These are phyloP conservation scores for Andrena fulva DNA, from an alignment of 2,888 invertebrate species.

Conservation along the genomic window DNA sequence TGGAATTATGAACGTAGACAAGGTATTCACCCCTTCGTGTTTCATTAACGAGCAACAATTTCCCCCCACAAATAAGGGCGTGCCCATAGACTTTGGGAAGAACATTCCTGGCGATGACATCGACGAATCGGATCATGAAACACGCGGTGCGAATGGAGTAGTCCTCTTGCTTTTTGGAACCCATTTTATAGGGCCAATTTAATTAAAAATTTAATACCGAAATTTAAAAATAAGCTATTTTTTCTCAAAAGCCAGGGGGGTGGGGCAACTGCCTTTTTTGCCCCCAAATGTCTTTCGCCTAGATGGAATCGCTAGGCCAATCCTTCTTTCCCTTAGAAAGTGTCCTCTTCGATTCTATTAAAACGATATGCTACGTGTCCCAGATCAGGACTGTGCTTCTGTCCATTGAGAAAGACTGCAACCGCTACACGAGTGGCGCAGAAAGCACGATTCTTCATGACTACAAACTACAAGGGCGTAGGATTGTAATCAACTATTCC, in stretches of 20 bases:
- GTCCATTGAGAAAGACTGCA: conserved; percentile 1
- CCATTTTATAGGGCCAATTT: no score
- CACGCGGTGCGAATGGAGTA: no score
- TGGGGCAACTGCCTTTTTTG: no score
- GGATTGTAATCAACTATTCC: background rate
- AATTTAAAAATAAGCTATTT: no score
- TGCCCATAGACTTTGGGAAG: no score
- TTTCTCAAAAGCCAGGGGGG: no score
- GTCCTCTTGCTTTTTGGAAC: no score
- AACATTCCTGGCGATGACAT: no score
- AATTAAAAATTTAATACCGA: no score
- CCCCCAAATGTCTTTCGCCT: no score
- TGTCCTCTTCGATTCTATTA: background rate
- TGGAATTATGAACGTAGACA: background rate
- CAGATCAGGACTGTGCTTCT: background rate
- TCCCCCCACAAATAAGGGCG: background rate
- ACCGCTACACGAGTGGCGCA: background rate
- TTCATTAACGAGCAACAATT: background rate
- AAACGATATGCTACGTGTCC: background rate
- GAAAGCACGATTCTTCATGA: conserved; percentile 3
- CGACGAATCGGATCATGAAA: no score
- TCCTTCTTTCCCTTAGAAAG: background rate
- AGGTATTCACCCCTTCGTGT: background rate
- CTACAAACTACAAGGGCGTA: conserved; percentile 11
- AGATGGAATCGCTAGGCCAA: no score